Evolutionary conservation across 2,113 vertebrate species (phyloP).

Genomic region (Sylvia atricapilla): DNA sequence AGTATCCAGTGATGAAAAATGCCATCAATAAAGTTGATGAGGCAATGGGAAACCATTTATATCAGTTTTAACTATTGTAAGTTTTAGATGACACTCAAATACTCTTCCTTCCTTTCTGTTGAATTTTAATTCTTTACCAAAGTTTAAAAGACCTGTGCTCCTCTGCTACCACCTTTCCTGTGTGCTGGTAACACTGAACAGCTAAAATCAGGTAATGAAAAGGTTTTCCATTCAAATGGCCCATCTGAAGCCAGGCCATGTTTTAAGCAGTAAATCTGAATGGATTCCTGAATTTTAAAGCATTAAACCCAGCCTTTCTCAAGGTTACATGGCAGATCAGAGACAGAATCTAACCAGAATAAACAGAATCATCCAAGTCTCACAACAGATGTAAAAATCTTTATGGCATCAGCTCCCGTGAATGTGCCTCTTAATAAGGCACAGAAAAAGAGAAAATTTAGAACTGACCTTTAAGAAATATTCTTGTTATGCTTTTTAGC

Average conservation of each 20-base stretch:
- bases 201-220: neutral
- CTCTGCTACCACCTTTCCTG: neutral
- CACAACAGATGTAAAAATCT: neutral
- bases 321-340: neutral
- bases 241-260: neutral
- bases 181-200: neutral
- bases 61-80: neutral
- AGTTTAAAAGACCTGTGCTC: neutral
- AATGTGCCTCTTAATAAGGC: neutral
- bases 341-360: neutral
- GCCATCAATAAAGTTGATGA: neutral
- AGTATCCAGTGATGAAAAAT: neutral
- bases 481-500: neutral
- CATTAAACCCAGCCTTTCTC: neutral
- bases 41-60: neutral
- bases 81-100: neutral
- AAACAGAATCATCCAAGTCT: neutral
- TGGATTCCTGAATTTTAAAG: neutral
- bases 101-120: neutral
- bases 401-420: neutral
- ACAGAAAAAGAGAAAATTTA: neutral
- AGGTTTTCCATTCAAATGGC: neutral
- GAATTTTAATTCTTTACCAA: neutral
- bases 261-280: neutral
- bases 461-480: conserved; percentile 4